Percentiles rank a stretch among this genome's conserved stretches.
Conservation (phyloP, 2,113 vertebrate genomes). For the Lonchura striata region DNA sequence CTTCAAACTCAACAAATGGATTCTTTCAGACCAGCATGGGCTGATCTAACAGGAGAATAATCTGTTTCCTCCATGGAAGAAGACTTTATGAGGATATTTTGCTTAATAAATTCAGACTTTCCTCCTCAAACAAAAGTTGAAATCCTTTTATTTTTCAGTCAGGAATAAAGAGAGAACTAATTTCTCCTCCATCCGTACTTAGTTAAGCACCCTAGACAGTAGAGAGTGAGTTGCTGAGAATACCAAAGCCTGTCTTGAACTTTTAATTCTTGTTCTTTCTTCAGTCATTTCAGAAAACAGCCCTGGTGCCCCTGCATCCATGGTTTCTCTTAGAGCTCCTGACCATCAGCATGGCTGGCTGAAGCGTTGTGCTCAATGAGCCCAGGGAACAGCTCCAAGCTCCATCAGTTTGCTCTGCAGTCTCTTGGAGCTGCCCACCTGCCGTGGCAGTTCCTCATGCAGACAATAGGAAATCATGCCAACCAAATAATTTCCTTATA, state of each 20-base stretch:
- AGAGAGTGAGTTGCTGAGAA: neutral
- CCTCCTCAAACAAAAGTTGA: neutral
- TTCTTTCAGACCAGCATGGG: neutral
- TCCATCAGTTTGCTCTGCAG: neutral
- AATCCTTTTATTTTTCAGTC: neutral
- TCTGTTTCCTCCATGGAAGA: neutral
- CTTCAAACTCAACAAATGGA: neutral
- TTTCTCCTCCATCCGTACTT: neutral
- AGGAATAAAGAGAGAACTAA: neutral
- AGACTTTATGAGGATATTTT: neutral
- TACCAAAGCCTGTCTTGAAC: neutral
- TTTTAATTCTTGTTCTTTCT: neutral
- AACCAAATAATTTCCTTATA: neutral
- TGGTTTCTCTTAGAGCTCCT: neutral
- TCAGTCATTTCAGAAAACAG: neutral
- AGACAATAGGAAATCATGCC: neutral
- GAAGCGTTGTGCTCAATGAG: neutral
- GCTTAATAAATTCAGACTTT: neutral
- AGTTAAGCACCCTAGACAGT: neutral
- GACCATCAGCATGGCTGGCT: rapidly evolving
- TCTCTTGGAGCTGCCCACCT: neutral
- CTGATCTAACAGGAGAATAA: neutral
- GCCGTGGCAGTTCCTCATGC: neutral
- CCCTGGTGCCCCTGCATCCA: rapidly evolving
- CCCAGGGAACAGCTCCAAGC: neutral